A percentile compares a stretch with the other conserved stretches of the same genome.
Evolutionary conservation across 2,888 invertebrate species (phyloP).

Genomic region (Zygothrica quintamaculata): DNA sequence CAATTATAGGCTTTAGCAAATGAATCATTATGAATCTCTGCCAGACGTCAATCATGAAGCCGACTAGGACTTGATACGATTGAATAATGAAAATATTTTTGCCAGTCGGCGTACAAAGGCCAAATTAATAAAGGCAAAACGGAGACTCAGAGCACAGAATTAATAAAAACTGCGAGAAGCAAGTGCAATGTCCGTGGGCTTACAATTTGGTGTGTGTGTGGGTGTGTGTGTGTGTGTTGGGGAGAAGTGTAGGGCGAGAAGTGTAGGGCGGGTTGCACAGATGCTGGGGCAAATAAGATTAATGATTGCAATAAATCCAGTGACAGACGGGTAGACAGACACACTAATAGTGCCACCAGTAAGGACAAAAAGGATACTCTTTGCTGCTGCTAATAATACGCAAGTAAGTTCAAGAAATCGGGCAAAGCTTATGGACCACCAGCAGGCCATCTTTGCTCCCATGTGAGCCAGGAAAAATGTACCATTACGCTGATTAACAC

Average conservation of each 20-base stretch:
- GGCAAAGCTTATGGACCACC: conserved; percentile 68
- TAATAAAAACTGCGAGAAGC: conserved; percentile 68
- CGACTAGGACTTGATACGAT: conserved; percentile 39
- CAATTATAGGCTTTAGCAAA: conserved; percentile 71
- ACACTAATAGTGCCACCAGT: conserved; percentile 80
- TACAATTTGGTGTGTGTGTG: conserved; percentile 5
- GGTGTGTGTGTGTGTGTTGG: conserved; percentile 1
- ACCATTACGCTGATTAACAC: conserved; percentile 84
- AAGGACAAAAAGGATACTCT: conserved; percentile 79
- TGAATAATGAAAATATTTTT: conserved; percentile 65
- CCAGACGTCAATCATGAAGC: conserved; percentile 75
- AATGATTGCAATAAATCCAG: conserved; percentile 85
- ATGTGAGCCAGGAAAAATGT: conserved; percentile 63
- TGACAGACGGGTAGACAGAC: conserved; percentile 65
- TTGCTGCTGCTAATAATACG: conserved; percentile 73
- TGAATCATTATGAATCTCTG: conserved; percentile 74
- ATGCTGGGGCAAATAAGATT: conserved; percentile 81
- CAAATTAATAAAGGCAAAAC: conserved; percentile 81
- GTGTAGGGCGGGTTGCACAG: conserved; percentile 31
- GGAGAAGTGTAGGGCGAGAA: no score
- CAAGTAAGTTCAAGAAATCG: conserved; percentile 77
- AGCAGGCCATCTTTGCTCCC: conserved; percentile 56
- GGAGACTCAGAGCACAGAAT: conserved; percentile 62
- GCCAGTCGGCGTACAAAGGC: conserved; percentile 53
- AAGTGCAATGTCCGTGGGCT: conserved; percentile 52